phyloP scores from a whole-genome alignment of 2,797 vertebrate species.

The Tangara arthus region DNA sequence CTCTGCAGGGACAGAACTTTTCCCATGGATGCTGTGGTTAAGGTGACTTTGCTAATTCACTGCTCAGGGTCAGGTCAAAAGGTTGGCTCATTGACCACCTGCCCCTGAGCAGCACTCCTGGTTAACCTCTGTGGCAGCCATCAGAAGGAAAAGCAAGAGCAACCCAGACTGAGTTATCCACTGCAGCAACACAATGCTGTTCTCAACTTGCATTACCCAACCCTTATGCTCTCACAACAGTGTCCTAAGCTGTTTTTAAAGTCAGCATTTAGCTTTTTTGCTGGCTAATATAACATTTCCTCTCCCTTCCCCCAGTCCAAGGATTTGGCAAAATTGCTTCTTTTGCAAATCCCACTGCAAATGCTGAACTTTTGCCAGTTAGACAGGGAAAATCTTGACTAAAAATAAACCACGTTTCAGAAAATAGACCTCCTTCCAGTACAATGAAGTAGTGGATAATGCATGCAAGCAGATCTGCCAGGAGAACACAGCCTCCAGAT shows the following conservation, averaged over 20 bases:
- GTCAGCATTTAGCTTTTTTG: neutral
- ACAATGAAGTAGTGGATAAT: neutral
- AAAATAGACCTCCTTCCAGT: conserved; percentile 29
- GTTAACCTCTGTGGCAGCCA: neutral
- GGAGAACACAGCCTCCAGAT: neutral
- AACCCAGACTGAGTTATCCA: neutral
- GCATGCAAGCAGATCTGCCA: neutral
- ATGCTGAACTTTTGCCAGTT: conserved; percentile 48
- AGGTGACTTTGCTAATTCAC: neutral
- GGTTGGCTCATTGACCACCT: neutral
- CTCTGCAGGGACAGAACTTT: neutral
- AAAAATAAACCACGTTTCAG: conserved; percentile 42
- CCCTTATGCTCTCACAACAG: neutral
- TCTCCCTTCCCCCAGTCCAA: neutral
- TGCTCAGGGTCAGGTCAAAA: neutral
- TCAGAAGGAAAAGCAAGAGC: neutral
- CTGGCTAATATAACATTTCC: neutral
- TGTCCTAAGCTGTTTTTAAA: neutral
- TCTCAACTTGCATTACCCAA: neutral
- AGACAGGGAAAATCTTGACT: conserved; percentile 31
- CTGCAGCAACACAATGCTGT: accelerated
- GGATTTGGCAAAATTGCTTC: neutral
- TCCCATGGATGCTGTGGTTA: accelerated
- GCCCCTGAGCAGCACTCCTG: neutral
- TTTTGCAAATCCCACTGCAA: neutral